Evolutionary conservation across 2,797 vertebrate genomes (phyloP).

Genomic region (Tapera naevia): DNA sequence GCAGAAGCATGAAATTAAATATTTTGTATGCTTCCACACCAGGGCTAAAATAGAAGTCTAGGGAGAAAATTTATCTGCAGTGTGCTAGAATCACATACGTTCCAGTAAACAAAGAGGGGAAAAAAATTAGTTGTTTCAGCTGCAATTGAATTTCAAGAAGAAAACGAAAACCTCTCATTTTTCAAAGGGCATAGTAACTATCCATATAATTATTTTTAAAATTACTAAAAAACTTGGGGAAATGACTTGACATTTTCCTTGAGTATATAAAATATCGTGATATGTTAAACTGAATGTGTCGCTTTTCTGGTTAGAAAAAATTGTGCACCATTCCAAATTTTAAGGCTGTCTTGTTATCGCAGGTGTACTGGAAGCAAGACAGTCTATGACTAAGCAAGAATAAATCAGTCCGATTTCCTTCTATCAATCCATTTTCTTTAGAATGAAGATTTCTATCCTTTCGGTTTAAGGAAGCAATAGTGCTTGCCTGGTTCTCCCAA

Average conservation of each 20-base stretch:
- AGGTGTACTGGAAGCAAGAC: neutral
- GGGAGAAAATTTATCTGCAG: neutral
- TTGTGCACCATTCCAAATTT: neutral
- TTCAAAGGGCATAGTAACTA: neutral
- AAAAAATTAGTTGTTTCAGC: neutral
- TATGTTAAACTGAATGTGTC: neutral
- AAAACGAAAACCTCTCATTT: neutral
- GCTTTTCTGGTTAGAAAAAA: neutral
- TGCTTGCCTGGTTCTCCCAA: neutral
- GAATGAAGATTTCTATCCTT: neutral
- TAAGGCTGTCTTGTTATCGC: neutral
- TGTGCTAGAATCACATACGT: neutral
- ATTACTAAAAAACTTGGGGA: neutral
- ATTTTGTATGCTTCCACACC: neutral
- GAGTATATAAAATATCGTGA: neutral
- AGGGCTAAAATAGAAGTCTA: neutral
- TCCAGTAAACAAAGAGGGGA: neutral
- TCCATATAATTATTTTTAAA: neutral
- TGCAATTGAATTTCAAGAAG: neutral
- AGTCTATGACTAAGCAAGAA: conserved; percentile 31
- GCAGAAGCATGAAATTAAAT: neutral
- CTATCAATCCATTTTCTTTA: neutral
- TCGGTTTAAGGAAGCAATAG: neutral
- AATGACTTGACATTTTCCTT: neutral
- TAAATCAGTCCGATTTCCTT: neutral